Base-by-base conservation (phyloP, 2,113 vertebrate genomes). In the Hiodon alosoides region DNA sequence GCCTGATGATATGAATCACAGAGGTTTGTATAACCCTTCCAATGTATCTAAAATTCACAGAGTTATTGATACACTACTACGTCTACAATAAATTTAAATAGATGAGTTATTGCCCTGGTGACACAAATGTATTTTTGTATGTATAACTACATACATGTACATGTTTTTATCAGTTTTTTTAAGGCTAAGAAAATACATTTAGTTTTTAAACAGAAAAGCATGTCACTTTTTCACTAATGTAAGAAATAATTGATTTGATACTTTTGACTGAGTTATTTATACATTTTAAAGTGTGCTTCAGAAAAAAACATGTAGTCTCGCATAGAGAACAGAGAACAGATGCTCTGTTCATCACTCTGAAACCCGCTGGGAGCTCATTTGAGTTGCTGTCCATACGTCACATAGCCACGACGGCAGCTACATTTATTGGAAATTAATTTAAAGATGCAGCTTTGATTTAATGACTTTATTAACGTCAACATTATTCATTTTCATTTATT, bases 91-190 rank as follows among this genome's bases (percentile, higher is more conserved):
- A 77, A 78, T 67, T 88, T 88, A 86, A 81, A 85, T 82, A 87
- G 46, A 79, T 79, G 83, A 69, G 81, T 79, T 81, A 85, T 87
- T 85, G 83, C 84, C 90, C 87, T 89, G 87, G 87, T 87, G 88
- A 79, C 77, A 78, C 76, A 91, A 85, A 90, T 81, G 87, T 90
- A 90, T 92, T 91, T 92, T 92, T 90, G 86, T 91, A 91, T 90
- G 86, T 89, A 31, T 31, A 31, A 31, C 31, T 84, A 81, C 59
- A 31, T 64, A 89, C 80, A 91, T 86, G 88, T 87, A 88, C 85
- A 87, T 84, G 55, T 90, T 90, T 90, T 83, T 90, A 90, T 88
- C 87, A 55, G 86, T 89, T 90, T 91, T 87, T 88, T 89, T 66
- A 77, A 72, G 65, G 57, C 82, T 88, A 81, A 89, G 87, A 77